These are phyloP conservation scores for Villa cingulata DNA, from an alignment of 2,888 invertebrate species.

Conservation along the genomic window DNA sequence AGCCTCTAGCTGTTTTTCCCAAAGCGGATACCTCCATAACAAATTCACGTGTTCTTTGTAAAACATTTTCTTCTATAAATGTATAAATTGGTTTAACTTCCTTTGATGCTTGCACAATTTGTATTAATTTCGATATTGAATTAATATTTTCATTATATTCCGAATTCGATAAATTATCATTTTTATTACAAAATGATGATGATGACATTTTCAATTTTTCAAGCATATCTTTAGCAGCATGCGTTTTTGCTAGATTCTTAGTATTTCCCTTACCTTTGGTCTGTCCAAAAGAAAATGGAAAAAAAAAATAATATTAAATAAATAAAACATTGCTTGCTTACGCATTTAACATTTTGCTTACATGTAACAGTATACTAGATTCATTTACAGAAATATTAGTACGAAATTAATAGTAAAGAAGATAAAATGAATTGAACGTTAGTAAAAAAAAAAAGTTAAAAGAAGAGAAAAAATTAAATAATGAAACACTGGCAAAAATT, in stretches of 20 bases:
- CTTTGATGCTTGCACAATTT: slow-evolving; percentile 84
- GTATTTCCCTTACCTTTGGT: slow-evolving; percentile 91
- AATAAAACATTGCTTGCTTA: no score
- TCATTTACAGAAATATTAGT: no score
- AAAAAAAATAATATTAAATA: not conserved
- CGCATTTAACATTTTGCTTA: no score
- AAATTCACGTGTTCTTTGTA: slow-evolving; percentile 76
- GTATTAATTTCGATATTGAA: slow-evolving; percentile 88
- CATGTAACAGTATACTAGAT: no score
- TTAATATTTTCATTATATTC: slow-evolving; percentile 49
- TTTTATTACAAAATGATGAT: slow-evolving; percentile 43
- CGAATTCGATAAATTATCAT: not conserved
- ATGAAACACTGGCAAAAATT: no score
- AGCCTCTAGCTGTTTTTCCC: slow-evolving; percentile 59
- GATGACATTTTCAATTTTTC: slow-evolving; percentile 72
- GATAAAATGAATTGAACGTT: no score
- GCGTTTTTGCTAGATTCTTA: slow-evolving; percentile 82
- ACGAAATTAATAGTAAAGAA: no score
- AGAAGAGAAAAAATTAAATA: no score
- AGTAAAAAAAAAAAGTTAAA: not conserved
- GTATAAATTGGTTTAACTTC: slow-evolving; percentile 85
- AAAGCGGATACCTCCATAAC: slow-evolving; percentile 73
- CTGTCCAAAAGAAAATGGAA: slow-evolving; percentile 23
- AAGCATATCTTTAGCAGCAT: slow-evolving; percentile 88
- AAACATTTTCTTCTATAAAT: slow-evolving; percentile 73